phyloP scores from a whole-genome alignment of 2,113 vertebrate species.

The Misgurnus anguillicaudatus region DNA sequence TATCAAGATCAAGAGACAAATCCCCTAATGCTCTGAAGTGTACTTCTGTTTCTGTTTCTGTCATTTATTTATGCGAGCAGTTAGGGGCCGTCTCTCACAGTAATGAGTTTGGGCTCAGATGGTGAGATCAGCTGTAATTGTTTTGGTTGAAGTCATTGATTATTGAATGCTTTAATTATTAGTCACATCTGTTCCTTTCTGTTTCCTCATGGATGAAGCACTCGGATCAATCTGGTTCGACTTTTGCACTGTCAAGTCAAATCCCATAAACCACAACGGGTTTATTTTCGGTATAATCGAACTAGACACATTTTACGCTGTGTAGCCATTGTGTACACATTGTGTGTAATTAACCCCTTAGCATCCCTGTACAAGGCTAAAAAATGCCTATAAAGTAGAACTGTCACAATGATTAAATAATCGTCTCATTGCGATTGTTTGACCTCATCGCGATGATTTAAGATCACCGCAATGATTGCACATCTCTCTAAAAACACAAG shows the following conservation, averaged over 20 bases:
- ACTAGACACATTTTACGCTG: neutral
- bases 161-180: conserved; percentile 54
- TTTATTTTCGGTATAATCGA: conserved; percentile 16
- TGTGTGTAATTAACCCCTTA: too few relatives aligned
- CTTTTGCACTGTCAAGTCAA: neutral
- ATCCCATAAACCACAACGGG: neutral
- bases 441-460: too few relatives aligned
- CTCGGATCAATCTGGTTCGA: conserved; percentile 32
- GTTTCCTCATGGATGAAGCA: conserved; percentile 33
- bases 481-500: too few relatives aligned
- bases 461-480: too few relatives aligned
- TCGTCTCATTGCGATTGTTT: too few relatives aligned
- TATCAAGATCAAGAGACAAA: conserved; percentile 46
- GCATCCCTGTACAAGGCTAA: too few relatives aligned
- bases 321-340: too few relatives aligned
- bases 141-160: conserved; percentile 31
- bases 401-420: too few relatives aligned
- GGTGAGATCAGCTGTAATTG: conserved; percentile 21
- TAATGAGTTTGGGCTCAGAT: conserved; percentile 30
- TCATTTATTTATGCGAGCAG: conserved; percentile 25
- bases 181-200: conserved; percentile 45
- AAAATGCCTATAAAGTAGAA: too few relatives aligned
- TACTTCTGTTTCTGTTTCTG: conserved; percentile 15
- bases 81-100: conserved; percentile 15
- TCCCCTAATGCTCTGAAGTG: conserved; percentile 16